Base-by-base conservation (phyloP, 2,888 invertebrate genomes). In the Torymus aiolomorphi region DNA sequence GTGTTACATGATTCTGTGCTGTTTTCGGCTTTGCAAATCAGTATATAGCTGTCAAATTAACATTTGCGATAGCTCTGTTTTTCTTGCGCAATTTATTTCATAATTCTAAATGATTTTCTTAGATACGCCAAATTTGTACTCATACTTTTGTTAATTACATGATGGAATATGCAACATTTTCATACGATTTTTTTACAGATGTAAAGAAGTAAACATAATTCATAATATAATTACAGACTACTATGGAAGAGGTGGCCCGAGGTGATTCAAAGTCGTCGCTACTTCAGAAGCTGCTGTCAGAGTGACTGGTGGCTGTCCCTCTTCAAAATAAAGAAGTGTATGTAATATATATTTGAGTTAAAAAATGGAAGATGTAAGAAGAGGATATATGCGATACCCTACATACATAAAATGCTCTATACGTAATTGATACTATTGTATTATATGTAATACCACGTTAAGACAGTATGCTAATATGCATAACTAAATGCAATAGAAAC, bases 241-340 rank as follows among this genome's bases (percentile, higher is more conserved):
- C 93, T 93, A 94, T 93, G 93, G 95, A 94, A 92, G 94, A 94
- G 91, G 93, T 92, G 89, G 94, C 92, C 91, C 94, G 92, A 92
- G 94, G 94, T 93, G 95, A 95, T 93, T 94, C 94, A 91, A 95
- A 92, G 88, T 95, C 96, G 86, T 96, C 96, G 89, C 92, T 96
- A 90, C 93, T 96, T 88, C 96, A 96, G 92, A 96, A 96, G 92
- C 93, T 96, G 90, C 92, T 97, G 89, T 96, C 96, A 86, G 96
- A 96, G 93, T 95, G 94, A 94, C 91, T 91, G 89, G 87, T 84
- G 88, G 88, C 86, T 86, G 87, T 87, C 84, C 85, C 88, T 86
- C 91, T 91, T 90, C 90, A 88, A 71, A 91, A 89, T 91, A 91
- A 90, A 89, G 88, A 91, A 89, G 90, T 91, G 89, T 90, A 91